Base-by-base conservation (phyloP, 2,888 invertebrate genomes). In the Dione vanillae region DNA sequence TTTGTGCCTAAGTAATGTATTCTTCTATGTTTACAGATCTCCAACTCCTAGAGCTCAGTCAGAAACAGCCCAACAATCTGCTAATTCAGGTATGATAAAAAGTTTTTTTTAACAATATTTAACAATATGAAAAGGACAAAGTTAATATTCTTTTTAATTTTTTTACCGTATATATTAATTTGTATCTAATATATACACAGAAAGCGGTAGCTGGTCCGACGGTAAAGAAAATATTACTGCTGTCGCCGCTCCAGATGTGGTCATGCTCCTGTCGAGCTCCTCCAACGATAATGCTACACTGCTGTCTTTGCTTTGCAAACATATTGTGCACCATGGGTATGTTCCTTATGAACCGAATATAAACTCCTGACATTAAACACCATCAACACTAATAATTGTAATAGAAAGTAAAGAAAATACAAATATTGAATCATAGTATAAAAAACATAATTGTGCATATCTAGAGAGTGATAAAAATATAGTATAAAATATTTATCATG, bases 131-230 rank as follows among this genome's bases (percentile, higher is more conserved):
- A 27, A 27, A 27, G 27, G 2, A 27, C 5, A 2, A 27, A 27
- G 27, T 27, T 27, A 3, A 27, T 27, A 27, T 27, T 27, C 27
- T 27, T 5, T 27, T 27, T 27, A 27, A 27, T 27, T 27, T n/a
- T n/a, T n/a, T n/a, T n/a, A n/a, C n/a, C n/a, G n/a, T n/a, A n/a
- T 27, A 27, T 27, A 3, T 27, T 27, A 27, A 16, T 47, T 47
- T 8, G 16, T 52, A 16, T 35, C 5, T 45, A 12, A 27, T 54
- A 54, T 40, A 64, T 37, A 16, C 9, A 11, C 75, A 85, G 91
- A 93, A 72, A 88, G 80, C 65, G 85, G 86, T 77, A 91, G 89
- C 73, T 93, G 93, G 93, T 90, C 92, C 1, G 92, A 92, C 27
- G 88, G 86, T 69, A 88, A 90, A 67, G 92, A 92, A 27, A 87